Evolutionary conservation across 2,888 invertebrate genomes (phyloP), one percentile per base, ranked within the genome.

Genomic region (Abrostola tripartita): DNA sequence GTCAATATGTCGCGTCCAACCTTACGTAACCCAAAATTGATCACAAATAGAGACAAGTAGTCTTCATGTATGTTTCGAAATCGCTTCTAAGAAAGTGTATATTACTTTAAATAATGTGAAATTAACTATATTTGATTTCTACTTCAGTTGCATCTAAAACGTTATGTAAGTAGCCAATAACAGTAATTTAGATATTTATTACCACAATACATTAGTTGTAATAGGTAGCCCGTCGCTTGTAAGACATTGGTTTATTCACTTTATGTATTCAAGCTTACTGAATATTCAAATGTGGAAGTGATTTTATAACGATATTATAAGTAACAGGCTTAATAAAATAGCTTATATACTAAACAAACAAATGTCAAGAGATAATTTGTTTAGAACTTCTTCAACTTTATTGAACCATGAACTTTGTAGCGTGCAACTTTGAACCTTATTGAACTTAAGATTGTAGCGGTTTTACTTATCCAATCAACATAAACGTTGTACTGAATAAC

Each of bases 1-100:
- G 84, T 85, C 85, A 84, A 83, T 85, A 75, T 77, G 78, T 81
- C 76, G 59, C 59, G 76, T 73, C 75, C 70, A 71, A 79, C 77
- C 69, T 78, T 80, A 78, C 67, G 67, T 75, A 78, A 74, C 65
- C 59, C 61, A 62, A 70, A 75, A 74, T 76, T 60, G 74, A 65
- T 54, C 35, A 24, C 4, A 5, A 37, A 41, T 47, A 68, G 44
- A 55, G 37, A 62, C 53, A 49, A 44, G 6, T 40, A 38, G 5
- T 37, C 12, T 50, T 49, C 37, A 61, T 14, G 14, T 51, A 62
- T 24, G 24, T 6, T 44, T 42, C 38, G 10, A 12, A 37, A 24
- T 61, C 9, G 11, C 44, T 35, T 36, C 24, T 49, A 14, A 47
- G 24, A 65, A 60, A 65, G 54, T 36, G 10, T 24, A 10, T 10